Percentiles rank a stretch among this genome's conserved stretches.
Evolutionary conservation across 2,113 vertebrate species (phyloP).

Genomic region (Neopipo cinnamomea): DNA sequence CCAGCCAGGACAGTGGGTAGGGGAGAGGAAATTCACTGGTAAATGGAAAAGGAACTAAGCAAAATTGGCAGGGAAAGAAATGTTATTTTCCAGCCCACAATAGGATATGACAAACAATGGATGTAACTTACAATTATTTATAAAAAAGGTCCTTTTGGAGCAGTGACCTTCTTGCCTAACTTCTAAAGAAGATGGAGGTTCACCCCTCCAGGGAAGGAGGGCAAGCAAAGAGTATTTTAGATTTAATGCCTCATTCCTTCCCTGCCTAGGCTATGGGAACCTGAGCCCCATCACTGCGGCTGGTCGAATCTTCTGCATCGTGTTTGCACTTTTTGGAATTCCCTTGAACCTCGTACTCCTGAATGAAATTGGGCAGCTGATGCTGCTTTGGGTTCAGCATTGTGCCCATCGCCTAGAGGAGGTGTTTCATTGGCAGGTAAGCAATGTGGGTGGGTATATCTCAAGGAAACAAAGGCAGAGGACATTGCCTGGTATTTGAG

Average conservation of each 20-base stretch:
- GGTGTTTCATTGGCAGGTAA: conserved; percentile 64
- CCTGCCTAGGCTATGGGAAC: conserved; percentile 85
- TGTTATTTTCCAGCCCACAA: conserved; percentile 34
- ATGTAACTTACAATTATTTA: conserved; percentile 45
- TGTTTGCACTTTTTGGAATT: conserved; percentile 90
- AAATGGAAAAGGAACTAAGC: conserved; percentile 49
- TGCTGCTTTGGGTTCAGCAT: conserved; percentile 72
- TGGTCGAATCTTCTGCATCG: conserved; percentile 86
- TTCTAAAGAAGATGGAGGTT: neutral
- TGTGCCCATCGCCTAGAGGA: conserved; percentile 25
- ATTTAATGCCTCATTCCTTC: neutral
- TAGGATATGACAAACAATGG: conserved; percentile 58
- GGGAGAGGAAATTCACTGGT: conserved; percentile 23
- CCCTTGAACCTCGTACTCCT: conserved; percentile 89
- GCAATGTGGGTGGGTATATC: neutral
- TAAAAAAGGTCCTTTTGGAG: conserved; percentile 21
- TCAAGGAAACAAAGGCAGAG: neutral
- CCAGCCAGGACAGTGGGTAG: neutral
- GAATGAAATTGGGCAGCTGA: conserved; percentile 86
- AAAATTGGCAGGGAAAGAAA: conserved; percentile 34
- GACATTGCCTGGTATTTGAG: neutral
- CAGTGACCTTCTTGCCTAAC: neutral
- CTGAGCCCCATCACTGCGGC: conserved; percentile 77
- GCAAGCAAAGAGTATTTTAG: neutral
- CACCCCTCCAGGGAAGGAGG: neutral